Evolutionary conservation across 2,797 vertebrate species (phyloP), one percentile per base, ranked within the genome.

Genomic region (Benthosema pterotum): DNA sequence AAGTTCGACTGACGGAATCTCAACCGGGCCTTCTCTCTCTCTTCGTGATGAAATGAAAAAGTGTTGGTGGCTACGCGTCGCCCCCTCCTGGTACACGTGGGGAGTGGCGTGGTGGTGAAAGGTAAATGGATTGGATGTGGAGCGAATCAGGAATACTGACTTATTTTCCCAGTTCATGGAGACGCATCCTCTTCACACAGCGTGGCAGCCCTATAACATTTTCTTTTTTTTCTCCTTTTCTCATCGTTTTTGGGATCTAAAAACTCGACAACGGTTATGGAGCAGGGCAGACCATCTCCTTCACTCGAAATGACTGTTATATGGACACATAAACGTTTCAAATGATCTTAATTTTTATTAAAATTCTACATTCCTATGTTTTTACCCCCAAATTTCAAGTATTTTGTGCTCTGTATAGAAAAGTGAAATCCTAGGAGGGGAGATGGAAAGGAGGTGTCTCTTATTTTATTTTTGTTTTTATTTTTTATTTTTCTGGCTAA

Each of bases 351-450:
- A 84, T 87, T 92, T 90, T 85, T 90, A 86, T 85, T 90, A 86
- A 82, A 88, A 87, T 84, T 91, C 83, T 88, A 87, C 91, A 90
- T 91, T 91, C 91, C 90, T 90, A 70, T 79, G 69, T 91, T 91
- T 91, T 90, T 83, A 84, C 78, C 85, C 85, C 87, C 78, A 87
- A 88, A 86, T 85, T 88, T 82, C 80, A 84, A 90, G 87, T 90
- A 90, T 89, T 88, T 91, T 91, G 89, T 91, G 89, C 89, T 38
- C 32, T 89, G 89, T 90, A 86, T 90, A 90, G 87, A 84, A 87
- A 85, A 86, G 74, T 64, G 71, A 83, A 89, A 78, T 83, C 65
- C 57, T 53, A 85, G 79, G 73, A 88, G 85, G 84, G 83, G 87
- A 83, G 71, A 80, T 67, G 73, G 79, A 74, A 83, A 73, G 28